phyloP scores from a whole-genome alignment of 2,797 vertebrate genomes.

The Ataeniobius toweri region DNA sequence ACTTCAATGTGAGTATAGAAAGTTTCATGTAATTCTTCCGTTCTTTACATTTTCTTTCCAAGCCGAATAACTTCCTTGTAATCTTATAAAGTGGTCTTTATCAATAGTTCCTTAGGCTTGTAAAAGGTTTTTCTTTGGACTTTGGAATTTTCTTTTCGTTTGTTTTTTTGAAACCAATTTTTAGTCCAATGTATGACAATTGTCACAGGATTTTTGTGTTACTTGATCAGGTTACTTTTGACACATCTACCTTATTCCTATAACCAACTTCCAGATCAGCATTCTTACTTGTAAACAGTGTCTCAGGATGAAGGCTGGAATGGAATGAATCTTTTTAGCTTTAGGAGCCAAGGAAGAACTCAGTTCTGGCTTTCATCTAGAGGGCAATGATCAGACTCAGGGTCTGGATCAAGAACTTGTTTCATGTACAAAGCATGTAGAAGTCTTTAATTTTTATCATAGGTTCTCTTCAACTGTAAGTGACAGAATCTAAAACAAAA shows the following conservation, averaged over 20 bases:
- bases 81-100: background rate
- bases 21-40: background rate
- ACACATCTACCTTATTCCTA: background rate
- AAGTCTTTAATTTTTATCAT: too few species aligned
- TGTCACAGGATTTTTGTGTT: background rate
- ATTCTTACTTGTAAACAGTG: background rate
- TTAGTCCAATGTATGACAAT: background rate
- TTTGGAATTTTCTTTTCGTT: too few species aligned
- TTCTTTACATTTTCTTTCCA: background rate
- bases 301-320: too few species aligned
- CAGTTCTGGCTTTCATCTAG: background rate
- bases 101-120: background rate
- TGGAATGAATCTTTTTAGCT: background rate
- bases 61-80: background rate
- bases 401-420: too few species aligned
- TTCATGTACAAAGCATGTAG: too few species aligned
- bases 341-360: background rate
- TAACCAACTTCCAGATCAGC: background rate
- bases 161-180: too few species aligned
- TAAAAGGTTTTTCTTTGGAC: background rate
- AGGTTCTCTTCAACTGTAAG: too few species aligned
- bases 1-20: slow-evolving; percentile 87
- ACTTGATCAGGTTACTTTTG: too few species aligned
- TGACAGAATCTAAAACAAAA: too few species aligned
- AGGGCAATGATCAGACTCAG: too few species aligned